Evolutionary conservation across 2,888 invertebrate genomes (phyloP), one percentile per base, ranked within the genome.

Genomic region (Tethea ocularis): DNA sequence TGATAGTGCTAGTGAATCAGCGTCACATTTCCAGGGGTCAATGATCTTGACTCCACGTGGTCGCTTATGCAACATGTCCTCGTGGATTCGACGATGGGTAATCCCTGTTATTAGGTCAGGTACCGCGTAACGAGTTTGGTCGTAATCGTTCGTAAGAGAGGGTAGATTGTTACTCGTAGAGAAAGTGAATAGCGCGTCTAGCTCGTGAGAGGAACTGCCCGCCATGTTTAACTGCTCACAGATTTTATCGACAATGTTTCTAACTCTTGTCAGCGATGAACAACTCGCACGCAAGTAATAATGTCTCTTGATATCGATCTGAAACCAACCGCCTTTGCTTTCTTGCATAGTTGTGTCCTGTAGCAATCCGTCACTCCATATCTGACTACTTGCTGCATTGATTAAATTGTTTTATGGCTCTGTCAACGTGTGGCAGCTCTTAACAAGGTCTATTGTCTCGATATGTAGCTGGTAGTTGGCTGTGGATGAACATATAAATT

Each of bases 1-100:
- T 77, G 86, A 87, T 88, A 87, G 81, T 77, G 74, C 64, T 75
- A 70, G 75, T 75, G 77, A 88, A 88, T 86, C 86, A 84, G 77
- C 79, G 83, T 80, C 77, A 85, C 75, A 79, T 79, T 80, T 77
- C 72, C 71, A 73, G 80, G 80, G 89, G 86, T 91, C 89, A 85
- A 83, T 77, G 89, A 75, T 82, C 89, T 76, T 74, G 63, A 72
- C 66, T 75, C 84, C 89, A 89, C 88, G 89, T 89, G 89, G 82
- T 76, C 70, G 60, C 67, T 88, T 89, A 84, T 83, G 87, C 83
- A 89, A 89, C 72, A 61, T 58, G 74, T 74, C 75, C 74, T 72
- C 69, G 68, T 68, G 67, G 63, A 75, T 68, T 73, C 65, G 69
- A 73, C 70, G 74, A 76, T 75, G 77, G 74, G 72, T 72, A 67